phyloP scores from a whole-genome alignment of 2,888 invertebrate species.

The Lithodes maja region DNA sequence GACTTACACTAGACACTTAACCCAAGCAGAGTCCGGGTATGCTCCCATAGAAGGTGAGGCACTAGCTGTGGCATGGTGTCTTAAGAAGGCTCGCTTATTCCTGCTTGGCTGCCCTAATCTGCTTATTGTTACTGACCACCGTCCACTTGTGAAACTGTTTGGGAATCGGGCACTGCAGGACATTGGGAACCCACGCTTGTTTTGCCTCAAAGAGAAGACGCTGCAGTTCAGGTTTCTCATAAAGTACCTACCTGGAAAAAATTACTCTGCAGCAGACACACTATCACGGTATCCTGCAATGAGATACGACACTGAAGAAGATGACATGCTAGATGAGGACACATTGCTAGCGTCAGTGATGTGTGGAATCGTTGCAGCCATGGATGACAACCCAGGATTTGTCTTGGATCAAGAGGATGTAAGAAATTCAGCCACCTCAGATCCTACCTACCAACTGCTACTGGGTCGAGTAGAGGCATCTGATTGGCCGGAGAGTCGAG shows the following conservation, averaged over 20 bases:
- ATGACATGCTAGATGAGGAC: not conserved
- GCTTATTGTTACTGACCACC: no score
- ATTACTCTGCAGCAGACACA: not conserved
- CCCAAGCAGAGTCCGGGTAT: no score
- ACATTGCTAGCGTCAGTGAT: not conserved
- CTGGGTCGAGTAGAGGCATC: not conserved
- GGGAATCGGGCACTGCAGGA: no score
- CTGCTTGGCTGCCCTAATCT: no score
- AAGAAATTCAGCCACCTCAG: constrained; percentile 5
- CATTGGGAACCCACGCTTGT: no score
- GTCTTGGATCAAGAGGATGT: not conserved
- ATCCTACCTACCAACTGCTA: not conserved
- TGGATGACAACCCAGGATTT: not conserved
- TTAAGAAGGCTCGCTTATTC: no score
- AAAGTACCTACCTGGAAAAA: not conserved
- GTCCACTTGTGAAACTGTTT: no score
- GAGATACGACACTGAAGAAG: not conserved
- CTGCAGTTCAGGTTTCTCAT: not conserved
- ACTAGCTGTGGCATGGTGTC: no score
- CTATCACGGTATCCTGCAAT: not conserved
- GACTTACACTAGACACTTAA: no score
- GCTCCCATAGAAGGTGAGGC: no score
- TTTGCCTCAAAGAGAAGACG: not conserved
- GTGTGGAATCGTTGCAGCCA: not conserved
- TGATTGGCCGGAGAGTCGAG: not conserved